These are phyloP conservation scores for Cyclina sinensis DNA, from an alignment of 1,140 invertebrate species.

Conservation along the genomic window DNA sequence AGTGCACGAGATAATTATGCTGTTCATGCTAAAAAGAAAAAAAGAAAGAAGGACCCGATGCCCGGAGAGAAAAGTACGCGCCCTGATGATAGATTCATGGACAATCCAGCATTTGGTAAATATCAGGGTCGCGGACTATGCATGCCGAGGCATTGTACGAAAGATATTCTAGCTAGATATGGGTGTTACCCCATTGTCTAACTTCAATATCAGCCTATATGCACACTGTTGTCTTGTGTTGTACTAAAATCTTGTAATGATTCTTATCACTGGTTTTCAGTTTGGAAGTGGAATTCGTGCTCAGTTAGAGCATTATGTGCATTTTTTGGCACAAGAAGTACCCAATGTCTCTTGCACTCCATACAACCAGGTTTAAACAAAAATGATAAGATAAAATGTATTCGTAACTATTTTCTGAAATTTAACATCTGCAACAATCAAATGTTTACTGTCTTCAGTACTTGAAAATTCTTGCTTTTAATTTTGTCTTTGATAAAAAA, in stretches of 20 bases:
- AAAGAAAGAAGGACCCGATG: constrained; percentile 59
- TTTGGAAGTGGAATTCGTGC: background rate
- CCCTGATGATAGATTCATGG: constrained; percentile 63
- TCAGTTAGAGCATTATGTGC: background rate
- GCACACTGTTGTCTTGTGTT: constrained; percentile 1
- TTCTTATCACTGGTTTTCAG: background rate
- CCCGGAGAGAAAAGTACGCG: constrained; percentile 56
- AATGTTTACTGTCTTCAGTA: too few relatives aligned
- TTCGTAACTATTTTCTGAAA: too few relatives aligned
- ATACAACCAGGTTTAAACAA: background rate
- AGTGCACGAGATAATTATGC: constrained; percentile 99
- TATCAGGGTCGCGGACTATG: constrained; percentile 47
- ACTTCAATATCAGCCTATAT: background rate
- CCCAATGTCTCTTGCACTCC: constrained; percentile 26
- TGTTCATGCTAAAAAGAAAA: constrained; percentile 97
- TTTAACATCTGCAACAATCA: too few relatives aligned
- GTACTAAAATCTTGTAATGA: background rate
- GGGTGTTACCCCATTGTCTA: background rate
- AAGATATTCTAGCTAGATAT: constrained; percentile 5
- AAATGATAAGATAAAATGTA: too few relatives aligned
- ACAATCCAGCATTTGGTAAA: constrained; percentile 68
- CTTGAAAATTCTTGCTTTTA: too few relatives aligned
- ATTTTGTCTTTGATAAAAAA: too few relatives aligned
- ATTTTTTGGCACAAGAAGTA: background rate
- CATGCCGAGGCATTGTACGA: constrained; percentile 10